phyloP scores from a whole-genome alignment of 2,797 vertebrate genomes.

The Smutsia gigantea region DNA sequence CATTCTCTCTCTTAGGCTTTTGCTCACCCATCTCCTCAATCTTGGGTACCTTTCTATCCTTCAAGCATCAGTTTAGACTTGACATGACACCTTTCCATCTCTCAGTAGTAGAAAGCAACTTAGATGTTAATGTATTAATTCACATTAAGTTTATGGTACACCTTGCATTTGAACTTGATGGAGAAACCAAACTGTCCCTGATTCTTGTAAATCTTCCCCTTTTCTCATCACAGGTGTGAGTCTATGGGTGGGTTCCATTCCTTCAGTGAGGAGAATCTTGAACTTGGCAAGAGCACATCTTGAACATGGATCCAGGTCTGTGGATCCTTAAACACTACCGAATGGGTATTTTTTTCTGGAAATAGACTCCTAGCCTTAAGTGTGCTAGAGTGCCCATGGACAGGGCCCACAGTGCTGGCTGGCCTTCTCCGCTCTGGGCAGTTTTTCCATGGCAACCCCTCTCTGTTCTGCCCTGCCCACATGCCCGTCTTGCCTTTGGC shows the following conservation, averaged over 20 bases:
- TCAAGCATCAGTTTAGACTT: not conserved
- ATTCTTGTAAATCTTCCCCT: not conserved
- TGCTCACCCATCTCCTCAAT: not conserved
- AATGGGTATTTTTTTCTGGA: not conserved
- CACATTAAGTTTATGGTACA: not conserved
- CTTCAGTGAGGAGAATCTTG: not conserved
- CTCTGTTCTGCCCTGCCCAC: not conserved
- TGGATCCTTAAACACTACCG: not conserved
- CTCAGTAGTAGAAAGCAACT: not conserved
- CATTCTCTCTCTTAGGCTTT: not conserved
- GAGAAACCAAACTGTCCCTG: not conserved
- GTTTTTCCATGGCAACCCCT: slow-evolving; percentile 19
- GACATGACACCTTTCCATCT: not conserved
- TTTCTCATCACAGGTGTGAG: not conserved
- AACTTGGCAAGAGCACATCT: not conserved
- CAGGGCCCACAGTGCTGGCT: not conserved
- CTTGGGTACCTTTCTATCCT: not conserved
- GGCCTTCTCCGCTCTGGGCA: not conserved
- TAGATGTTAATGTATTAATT: slow-evolving; percentile 7
- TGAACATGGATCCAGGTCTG: not conserved
- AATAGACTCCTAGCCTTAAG: not conserved
- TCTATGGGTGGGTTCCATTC: not conserved
- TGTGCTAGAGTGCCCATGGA: not conserved
- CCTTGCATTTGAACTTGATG: not conserved
- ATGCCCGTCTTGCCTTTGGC: not conserved